phyloP scores from a whole-genome alignment of 2,888 invertebrate genomes.

The Cephus nigrinus region DNA sequence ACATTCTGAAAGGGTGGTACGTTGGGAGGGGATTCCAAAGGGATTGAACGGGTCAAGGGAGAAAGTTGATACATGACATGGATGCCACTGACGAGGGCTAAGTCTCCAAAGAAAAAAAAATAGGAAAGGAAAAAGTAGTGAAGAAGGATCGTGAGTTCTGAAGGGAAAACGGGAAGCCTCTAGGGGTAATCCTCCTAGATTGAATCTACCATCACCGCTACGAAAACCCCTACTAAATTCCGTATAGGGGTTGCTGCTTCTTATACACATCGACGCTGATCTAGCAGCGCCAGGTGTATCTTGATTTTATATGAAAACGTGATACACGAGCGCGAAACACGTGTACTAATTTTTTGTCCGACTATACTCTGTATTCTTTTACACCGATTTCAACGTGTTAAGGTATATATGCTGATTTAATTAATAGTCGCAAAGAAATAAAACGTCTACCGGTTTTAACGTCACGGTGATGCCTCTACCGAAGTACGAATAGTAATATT shows the following conservation, averaged over 20 bases:
- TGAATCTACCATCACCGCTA: slow-evolving; percentile 40
- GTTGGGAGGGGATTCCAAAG: not conserved
- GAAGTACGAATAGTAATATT: not conserved
- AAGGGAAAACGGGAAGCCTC: not conserved
- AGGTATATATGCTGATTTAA: not conserved
- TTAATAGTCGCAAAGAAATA: not conserved
- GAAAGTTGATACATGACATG: not conserved
- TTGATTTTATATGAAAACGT: not conserved
- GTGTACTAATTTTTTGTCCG: not conserved
- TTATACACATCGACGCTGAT: not conserved
- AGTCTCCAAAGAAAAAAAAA: not conserved
- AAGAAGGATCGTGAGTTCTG: slow-evolving; percentile 1
- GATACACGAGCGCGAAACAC: not conserved
- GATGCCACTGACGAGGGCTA: not conserved
- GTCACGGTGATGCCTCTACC: not conserved
- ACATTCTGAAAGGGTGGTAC: slow-evolving; percentile 10
- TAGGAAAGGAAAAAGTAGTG: not conserved
- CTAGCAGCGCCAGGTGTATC: not conserved
- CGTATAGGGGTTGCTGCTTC: not conserved
- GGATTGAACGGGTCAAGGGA: not conserved
- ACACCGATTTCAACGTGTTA: not conserved
- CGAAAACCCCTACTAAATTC: slow-evolving; percentile 2
- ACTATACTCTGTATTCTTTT: slow-evolving; percentile 13
- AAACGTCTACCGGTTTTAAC: not conserved
- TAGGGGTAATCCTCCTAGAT: slow-evolving; percentile 50